Base-by-base conservation (phyloP, 2,888 invertebrate genomes). In the Zeuzera pyrina region DNA sequence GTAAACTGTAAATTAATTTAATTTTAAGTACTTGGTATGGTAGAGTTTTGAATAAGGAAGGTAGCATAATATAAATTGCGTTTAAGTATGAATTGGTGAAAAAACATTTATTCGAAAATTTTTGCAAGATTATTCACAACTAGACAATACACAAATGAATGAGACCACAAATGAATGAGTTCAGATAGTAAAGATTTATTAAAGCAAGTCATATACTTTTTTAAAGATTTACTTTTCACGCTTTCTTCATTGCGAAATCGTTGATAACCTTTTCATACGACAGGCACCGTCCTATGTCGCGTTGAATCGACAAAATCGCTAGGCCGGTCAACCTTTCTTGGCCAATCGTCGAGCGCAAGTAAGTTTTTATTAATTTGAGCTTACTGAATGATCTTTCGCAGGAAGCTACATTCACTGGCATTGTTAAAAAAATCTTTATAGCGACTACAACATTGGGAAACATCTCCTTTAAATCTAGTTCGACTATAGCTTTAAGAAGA, bases 231-330 rank as follows among this genome's bases (percentile, higher is more conserved):
- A 34, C 34, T 34, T 34, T 34, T 15, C 34, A 29, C 34, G 34
- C 34, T 38, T 38, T 34, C 15, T 23, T 31, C 29, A 34, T 31
- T 29, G 38, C 38, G 34, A 38, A 38, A 19, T 37, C 34, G 13
- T 37, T 34, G 25, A 37, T 34, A 11, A 34, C 33, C 13, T 30
- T 30, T 29, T 30, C 33, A 36, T 36, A 33, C 23, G 37, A 37
- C 37, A 37, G 34, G 30, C 12, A 22, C 31, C 32, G 29, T 38
- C 14, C 30, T 38, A 34, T 38, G 34, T 34, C 31, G 34, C 31
- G 31, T 34, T 38, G 31, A 38, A 34, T 31, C 34, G 38, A 38
- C 10, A 38, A 34, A 34, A 38, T 38, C 29, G 38, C 38, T 34
- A 38, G 19, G 19, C 31, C 34, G 14, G 31, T 12, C 31, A 34